Evolutionary conservation across 1,140 invertebrate species (phyloP).

Genomic region (Brachionus rotundiformis): DNA sequence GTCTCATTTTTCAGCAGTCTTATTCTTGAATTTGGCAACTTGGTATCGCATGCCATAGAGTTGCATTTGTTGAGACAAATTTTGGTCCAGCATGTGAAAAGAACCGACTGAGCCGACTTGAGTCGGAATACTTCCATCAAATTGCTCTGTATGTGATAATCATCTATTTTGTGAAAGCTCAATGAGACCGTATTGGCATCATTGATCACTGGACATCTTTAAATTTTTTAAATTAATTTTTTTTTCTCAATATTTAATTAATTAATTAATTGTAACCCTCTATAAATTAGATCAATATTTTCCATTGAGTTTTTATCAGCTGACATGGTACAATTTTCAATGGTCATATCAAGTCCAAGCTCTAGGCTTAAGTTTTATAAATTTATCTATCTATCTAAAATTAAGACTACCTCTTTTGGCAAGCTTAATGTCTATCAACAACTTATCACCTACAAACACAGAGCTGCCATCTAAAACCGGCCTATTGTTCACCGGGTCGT

Average conservation of each 20-base stretch:
- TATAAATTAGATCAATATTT: conserved; percentile 8
- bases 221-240: neutral
- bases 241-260: neutral
- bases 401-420: neutral
- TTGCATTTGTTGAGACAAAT: conserved; percentile 16
- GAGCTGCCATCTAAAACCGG: neutral
- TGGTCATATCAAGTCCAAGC: neutral
- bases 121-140: conserved; percentile 35
- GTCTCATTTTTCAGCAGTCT: neutral
- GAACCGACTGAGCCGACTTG: neutral
- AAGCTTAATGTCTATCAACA: conserved; percentile 36
- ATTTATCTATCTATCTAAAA: neutral
- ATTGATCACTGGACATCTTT: conserved; percentile 27
- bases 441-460: conserved; percentile 40
- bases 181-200: neutral
- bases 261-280: neutral
- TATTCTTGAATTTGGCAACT: neutral
- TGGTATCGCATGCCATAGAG: neutral
- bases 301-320: conserved; percentile 28
- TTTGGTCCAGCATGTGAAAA: conserved; percentile 22
- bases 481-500: neutral
- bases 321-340: conserved; percentile 33
- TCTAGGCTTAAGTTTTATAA: neutral
- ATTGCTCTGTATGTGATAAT: conserved; percentile 13
- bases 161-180: neutral